Base-by-base conservation (phyloP, 2,888 invertebrate genomes). In the Harmothoe impar region DNA sequence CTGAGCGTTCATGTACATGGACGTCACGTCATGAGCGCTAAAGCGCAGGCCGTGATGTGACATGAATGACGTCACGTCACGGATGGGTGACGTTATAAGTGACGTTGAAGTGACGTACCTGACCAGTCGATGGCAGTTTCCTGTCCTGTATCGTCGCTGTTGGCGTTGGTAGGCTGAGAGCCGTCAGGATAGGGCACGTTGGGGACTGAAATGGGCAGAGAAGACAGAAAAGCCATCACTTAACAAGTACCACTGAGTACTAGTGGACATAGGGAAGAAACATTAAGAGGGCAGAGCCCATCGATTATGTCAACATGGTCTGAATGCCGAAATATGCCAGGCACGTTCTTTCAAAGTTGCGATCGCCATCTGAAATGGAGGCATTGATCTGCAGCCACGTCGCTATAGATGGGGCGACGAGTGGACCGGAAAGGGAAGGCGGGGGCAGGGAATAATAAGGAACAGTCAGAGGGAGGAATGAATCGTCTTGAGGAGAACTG, bases 151-250 rank as follows among this genome's bases (percentile, higher is more conserved):
- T 43, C 33, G 81, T 33, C 35, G 43, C 7, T 35, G 17, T 81
- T 29, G 43, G 43, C 43, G 72, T 25, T 25, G 72, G 72, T 72
- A 0, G 72, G 81, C 20, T 35, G 81, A 35, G 35, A 33, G 20
- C 81, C 81, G 81, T 81, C 81, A 33, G 81, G 81, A 20, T 81
- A 81, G n/a, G 81, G 81, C 12, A 81, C 81, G 81, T 81, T 81
- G 33, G 81, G 81, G 17, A 81, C 81, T 81, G 81, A 43, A 81
- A 43, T 43, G 20, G 81, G 35, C 29, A 31, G 31, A 77, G 81
- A 81, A 43, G 33, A 81, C 23, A 81, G 43, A 81, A 25, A 81
- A 35, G 33, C 81, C 81, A 20, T 35, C 10, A 77, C 35, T 43
- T 81, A 12, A 17, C n/a, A 43, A 43, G 43, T 43, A 10, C 43